These are phyloP conservation scores for Myotis daubentonii DNA, from an alignment of 2,797 vertebrate species.

Conservation along the genomic window DNA sequence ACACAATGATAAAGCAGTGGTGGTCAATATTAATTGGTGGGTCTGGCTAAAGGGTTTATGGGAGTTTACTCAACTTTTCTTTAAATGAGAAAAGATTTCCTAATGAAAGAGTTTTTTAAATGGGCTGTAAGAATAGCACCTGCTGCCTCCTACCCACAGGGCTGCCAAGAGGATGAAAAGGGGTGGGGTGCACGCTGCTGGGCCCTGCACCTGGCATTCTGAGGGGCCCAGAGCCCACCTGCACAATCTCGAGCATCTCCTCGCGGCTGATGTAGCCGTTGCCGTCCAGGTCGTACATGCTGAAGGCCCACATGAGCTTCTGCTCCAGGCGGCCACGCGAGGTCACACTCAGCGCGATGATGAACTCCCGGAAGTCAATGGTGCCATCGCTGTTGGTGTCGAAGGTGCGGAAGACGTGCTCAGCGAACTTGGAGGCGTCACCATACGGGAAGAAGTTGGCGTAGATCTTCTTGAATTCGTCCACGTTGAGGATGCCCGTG, in stretches of 20 bases:
- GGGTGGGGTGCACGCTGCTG: not conserved
- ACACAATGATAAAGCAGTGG: not conserved
- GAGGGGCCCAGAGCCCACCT: constrained; percentile 79
- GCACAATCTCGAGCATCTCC: constrained; percentile 91
- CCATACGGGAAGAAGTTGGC: constrained; percentile 91
- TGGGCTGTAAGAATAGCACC: not conserved
- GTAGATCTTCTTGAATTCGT: constrained; percentile 91
- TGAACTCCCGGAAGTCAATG: constrained; percentile 91
- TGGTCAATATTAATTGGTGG: not conserved
- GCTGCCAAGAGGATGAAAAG: not conserved
- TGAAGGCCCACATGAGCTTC: constrained; percentile 92
- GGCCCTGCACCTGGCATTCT: not conserved
- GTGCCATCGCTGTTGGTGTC: constrained; percentile 91
- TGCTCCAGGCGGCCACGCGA: constrained; percentile 90
- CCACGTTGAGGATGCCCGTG: constrained; percentile 89
- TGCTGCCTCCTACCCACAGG: not conserved
- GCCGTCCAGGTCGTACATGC: constrained; percentile 90
- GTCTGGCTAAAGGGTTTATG: not conserved
- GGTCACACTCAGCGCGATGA: constrained; percentile 90
- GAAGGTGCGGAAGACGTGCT: constrained; percentile 92
- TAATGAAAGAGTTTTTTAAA: not conserved
- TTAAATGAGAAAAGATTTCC: constrained; percentile 1
- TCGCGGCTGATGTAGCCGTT: constrained; percentile 90
- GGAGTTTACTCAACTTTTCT: constrained; percentile 20
- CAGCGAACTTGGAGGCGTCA: constrained; percentile 89